Evolutionary conservation across 92 coral and sea anemone species (phyloP).

Genomic region (Nematostella vectensis): DNA sequence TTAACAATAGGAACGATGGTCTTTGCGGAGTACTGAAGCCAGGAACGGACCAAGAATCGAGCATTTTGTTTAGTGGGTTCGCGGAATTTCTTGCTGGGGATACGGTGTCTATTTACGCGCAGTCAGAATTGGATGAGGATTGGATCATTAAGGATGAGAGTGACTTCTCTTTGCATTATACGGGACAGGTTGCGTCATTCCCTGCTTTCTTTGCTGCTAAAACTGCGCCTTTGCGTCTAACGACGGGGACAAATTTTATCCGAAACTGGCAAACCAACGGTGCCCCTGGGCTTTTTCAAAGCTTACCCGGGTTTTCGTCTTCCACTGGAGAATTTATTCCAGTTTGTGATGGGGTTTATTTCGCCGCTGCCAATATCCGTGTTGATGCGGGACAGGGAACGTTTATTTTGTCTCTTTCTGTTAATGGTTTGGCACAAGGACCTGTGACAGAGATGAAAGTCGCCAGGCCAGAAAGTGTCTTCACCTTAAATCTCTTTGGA

Average conservation of each 20-base stretch:
- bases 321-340: constrained; percentile 38
- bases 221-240: background rate
- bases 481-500: constrained; percentile 30
- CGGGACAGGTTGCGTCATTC: constrained; percentile 28
- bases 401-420: constrained; percentile 12
- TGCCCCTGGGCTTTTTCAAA: constrained; percentile 24
- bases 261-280: constrained; percentile 50
- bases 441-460: constrained; percentile 8
- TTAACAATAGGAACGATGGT: constrained; percentile 6
- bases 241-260: background rate
- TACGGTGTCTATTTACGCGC: constrained; percentile 24
- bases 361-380: constrained; percentile 44
- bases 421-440: constrained; percentile 23
- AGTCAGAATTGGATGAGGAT: constrained; percentile 39
- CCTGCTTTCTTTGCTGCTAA: constrained; percentile 42
- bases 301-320: constrained; percentile 41
- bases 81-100: constrained; percentile 33
- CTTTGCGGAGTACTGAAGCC: constrained; percentile 26
- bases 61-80: constrained; percentile 36
- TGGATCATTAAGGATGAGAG: constrained; percentile 39
- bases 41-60: constrained; percentile 15
- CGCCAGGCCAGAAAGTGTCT: background rate
- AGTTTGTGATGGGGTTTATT: constrained; percentile 42
- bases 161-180: constrained; percentile 30
- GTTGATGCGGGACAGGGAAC: constrained; percentile 15